Conservation (phyloP, 2,113 vertebrate genomes). For the Jacana jacana region DNA sequence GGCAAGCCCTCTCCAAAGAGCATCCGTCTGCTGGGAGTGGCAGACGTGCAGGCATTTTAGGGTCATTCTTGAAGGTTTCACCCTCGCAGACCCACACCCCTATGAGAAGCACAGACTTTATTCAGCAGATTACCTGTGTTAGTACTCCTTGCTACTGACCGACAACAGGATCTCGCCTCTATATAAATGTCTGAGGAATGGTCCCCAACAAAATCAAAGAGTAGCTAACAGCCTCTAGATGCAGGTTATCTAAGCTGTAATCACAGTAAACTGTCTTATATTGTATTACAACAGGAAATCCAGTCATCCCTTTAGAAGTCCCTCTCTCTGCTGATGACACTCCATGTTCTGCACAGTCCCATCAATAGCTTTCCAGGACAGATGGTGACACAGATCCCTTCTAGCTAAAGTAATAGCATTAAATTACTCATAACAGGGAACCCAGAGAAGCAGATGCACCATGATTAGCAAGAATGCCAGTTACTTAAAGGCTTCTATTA, state of each 20-base stretch:
- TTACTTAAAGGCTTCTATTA: constrained; percentile 72
- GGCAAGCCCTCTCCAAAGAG: not conserved
- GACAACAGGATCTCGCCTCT: not conserved
- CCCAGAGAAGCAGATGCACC: constrained; percentile 66
- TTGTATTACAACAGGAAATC: constrained; percentile 48
- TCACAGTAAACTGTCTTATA: constrained; percentile 3
- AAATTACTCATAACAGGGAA: constrained; percentile 70
- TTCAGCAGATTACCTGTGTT: not conserved
- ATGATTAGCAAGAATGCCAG: constrained; percentile 69
- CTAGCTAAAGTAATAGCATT: constrained; percentile 71
- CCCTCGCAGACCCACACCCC: not conserved
- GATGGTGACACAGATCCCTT: constrained; percentile 72
- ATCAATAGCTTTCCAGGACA: constrained; percentile 64
- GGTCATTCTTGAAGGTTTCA: not conserved
- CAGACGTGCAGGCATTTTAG: not conserved
- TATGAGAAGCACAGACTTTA: not conserved
- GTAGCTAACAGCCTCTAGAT: not conserved
- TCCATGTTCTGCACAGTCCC: constrained; percentile 35
- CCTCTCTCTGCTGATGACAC: constrained; percentile 33
- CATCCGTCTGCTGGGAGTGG: not conserved
- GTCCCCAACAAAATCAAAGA: not conserved
- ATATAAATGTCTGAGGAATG: not conserved
- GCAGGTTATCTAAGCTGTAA: not conserved
- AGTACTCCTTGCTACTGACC: not conserved
- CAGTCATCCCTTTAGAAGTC: constrained; percentile 16